phyloP scores from a whole-genome alignment of 2,888 invertebrate genomes.

The Dusona sp. region DNA sequence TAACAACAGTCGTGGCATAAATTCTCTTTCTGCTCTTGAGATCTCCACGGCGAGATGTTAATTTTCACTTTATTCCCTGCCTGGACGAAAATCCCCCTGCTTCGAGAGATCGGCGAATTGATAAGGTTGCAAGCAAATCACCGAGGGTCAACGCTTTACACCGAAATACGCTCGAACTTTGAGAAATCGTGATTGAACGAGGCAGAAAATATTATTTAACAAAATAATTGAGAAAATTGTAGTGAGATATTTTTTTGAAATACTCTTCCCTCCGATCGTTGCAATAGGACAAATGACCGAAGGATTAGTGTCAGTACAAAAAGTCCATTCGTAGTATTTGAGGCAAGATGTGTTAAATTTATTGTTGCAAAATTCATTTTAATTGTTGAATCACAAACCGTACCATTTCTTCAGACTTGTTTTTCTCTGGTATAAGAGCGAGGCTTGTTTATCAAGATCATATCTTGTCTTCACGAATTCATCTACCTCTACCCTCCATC shows the following conservation, averaged over 20 bases:
- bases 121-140: slow-evolving; percentile 10
- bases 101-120: slow-evolving; percentile 12
- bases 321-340: background rate
- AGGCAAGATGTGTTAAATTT: slow-evolving; percentile 38
- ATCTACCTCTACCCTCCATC: slow-evolving; percentile 22
- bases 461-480: slow-evolving; percentile 58
- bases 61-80: slow-evolving; percentile 29
- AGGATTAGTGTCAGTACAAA: slow-evolving; percentile 6
- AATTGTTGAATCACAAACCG: slow-evolving; percentile 25
- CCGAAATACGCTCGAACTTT: slow-evolving; percentile 34
- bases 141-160: slow-evolving; percentile 30
- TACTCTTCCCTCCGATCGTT: slow-evolving; percentile 17
- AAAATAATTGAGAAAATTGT: background rate
- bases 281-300: slow-evolving; percentile 19
- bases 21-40: slow-evolving; percentile 48
- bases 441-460: slow-evolving; percentile 53
- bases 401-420: slow-evolving; percentile 45
- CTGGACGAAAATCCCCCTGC: slow-evolving; percentile 10
- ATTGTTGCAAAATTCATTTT: slow-evolving; percentile 29
- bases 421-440: slow-evolving; percentile 66
- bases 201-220: background rate
- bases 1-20: slow-evolving; percentile 82
- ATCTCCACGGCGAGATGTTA: slow-evolving; percentile 51
- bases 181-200: slow-evolving; percentile 2
- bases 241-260: slow-evolving; percentile 24